Evolutionary conservation across 2,888 invertebrate species (phyloP).

Genomic region (Xestoiulus laeticollis): DNA sequence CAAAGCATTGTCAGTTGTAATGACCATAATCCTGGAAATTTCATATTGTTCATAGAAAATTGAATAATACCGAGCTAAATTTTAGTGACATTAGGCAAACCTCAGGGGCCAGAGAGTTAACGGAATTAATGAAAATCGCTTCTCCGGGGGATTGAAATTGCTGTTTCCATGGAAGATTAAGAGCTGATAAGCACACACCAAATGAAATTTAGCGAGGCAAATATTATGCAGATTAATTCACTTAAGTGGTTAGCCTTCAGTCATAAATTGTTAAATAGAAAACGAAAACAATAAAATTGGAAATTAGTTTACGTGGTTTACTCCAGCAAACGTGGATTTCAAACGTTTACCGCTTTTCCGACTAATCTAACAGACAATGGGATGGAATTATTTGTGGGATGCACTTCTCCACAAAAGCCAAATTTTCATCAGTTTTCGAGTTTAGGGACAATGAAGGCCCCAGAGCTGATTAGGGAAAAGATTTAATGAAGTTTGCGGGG

Average conservation of each 20-base stretch:
- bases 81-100: slow-evolving; percentile 20
- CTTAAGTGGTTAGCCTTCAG: slow-evolving; percentile 37
- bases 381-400: slow-evolving; percentile 15
- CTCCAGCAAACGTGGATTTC: slow-evolving; percentile 14
- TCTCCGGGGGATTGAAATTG: neutral
- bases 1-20: neutral
- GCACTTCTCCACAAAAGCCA: neutral
- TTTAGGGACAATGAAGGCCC: slow-evolving; percentile 15
- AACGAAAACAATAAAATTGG: slow-evolving; percentile 34
- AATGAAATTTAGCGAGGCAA: slow-evolving; percentile 34
- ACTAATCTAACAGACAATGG: slow-evolving; percentile 29
- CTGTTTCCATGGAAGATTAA: slow-evolving; percentile 25
- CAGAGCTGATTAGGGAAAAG: slow-evolving; percentile 13
- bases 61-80: slow-evolving; percentile 34
- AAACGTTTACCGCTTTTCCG: slow-evolving; percentile 1
- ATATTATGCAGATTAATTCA: slow-evolving; percentile 37
- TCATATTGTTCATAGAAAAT: slow-evolving; percentile 25
- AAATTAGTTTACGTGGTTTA: slow-evolving; percentile 31
- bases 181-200: slow-evolving; percentile 29
- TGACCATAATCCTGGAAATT: neutral
- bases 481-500: slow-evolving; percentile 10
- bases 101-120: neutral
- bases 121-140: slow-evolving; percentile 37
- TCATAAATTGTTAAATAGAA: slow-evolving; percentile 34
- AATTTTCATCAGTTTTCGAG: slow-evolving; percentile 28